Percentiles rank a stretch among this genome's conserved stretches.
Evolutionary conservation across 2,888 invertebrate genomes (phyloP).

Genomic region (Zhuqinia jingwanae): DNA sequence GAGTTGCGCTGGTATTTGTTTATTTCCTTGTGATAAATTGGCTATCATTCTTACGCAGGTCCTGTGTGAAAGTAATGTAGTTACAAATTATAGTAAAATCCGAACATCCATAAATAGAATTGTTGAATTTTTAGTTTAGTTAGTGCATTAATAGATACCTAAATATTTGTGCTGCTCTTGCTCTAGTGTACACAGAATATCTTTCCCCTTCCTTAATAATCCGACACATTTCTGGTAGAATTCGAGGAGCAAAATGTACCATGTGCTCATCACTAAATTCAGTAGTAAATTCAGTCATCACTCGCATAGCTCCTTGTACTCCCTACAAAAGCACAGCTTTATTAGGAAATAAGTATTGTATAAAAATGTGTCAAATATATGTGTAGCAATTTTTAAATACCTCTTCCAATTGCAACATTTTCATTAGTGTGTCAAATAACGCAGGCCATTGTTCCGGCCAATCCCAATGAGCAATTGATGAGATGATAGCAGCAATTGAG

Average conservation of each 20-base stretch:
- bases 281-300: conserved; percentile 86
- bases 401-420: conserved; percentile 84
- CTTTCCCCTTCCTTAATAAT: conserved; percentile 85
- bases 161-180: conserved; percentile 86
- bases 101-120: background rate
- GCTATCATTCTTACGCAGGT: conserved; percentile 84
- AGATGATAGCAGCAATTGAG: conserved; percentile 86
- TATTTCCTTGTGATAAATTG: conserved; percentile 83
- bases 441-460: conserved; percentile 88
- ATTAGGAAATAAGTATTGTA: background rate
- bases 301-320: conserved; percentile 83
- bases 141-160: conserved; percentile 67
- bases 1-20: conserved; percentile 84
- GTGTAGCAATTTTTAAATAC: conserved; percentile 80
- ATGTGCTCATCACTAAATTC: conserved; percentile 86
- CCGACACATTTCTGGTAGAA: conserved; percentile 87
- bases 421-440: conserved; percentile 86
- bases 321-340: conserved; percentile 34
- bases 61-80: conserved; percentile 80
- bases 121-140: background rate
- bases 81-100: too few species aligned
- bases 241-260: conserved; percentile 86
- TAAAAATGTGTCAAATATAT: too few species aligned
- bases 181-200: conserved; percentile 84
- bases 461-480: conserved; percentile 87